phyloP scores from a whole-genome alignment of 2,888 invertebrate genomes.

The Liposcelis brunnea region DNA sequence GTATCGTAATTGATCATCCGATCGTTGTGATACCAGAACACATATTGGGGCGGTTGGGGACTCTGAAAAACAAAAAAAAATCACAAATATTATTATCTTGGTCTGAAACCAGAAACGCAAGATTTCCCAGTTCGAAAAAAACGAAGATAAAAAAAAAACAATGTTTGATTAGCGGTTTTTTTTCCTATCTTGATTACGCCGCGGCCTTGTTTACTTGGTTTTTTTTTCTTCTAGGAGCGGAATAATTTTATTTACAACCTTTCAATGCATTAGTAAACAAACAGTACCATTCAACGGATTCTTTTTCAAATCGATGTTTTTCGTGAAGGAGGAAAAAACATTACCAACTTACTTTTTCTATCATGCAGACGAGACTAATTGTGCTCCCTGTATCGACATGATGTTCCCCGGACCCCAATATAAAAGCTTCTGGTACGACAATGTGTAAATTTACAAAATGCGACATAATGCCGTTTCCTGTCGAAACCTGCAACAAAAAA shows the following conservation, averaged over 20 bases:
- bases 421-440: slow-evolving; percentile 78
- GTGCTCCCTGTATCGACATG: slow-evolving; percentile 82
- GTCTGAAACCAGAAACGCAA: slow-evolving; percentile 6
- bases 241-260: no score
- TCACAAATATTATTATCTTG: slow-evolving; percentile 9
- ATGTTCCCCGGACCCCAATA: slow-evolving; percentile 67
- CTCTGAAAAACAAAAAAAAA: slow-evolving; percentile 41
- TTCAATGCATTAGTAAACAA: no score
- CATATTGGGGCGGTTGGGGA: slow-evolving; percentile 82
- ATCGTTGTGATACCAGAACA: slow-evolving; percentile 90
- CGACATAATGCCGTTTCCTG: slow-evolving; percentile 63
- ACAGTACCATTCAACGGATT: no score
- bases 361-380: slow-evolving; percentile 77
- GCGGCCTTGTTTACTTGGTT: no score
- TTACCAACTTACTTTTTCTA: slow-evolving; percentile 77
- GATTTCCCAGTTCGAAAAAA: slow-evolving; percentile 9
- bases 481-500: slow-evolving; percentile 51
- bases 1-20: slow-evolving; percentile 88
- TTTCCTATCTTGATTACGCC: neutral
- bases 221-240: no score
- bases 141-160: slow-evolving; percentile 2
- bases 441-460: slow-evolving; percentile 78
- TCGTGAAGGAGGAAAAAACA: no score
- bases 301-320: no score
- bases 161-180: slow-evolving; percentile 15